These are phyloP conservation scores for Hepsetus odoe DNA, from an alignment of 2,113 vertebrate genomes.

Conservation along the genomic window DNA sequence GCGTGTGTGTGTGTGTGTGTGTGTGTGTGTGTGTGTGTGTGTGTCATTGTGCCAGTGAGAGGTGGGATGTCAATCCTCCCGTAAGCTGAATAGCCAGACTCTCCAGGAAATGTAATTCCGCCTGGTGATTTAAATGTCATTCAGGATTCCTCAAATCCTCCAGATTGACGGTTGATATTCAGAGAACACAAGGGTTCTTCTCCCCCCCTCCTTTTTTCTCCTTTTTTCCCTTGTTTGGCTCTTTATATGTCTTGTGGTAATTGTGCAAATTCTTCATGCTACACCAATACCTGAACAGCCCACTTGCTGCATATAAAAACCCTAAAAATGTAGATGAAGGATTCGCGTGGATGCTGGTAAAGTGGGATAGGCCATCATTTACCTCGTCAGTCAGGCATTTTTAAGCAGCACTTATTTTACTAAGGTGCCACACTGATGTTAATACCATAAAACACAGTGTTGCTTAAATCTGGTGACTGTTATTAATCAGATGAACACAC, in stretches of 20 bases:
- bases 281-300: not conserved
- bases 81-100: slow-evolving; percentile 21
- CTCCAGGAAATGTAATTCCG: slow-evolving; percentile 41
- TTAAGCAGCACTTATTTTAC: too few species aligned
- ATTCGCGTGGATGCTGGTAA: not conserved
- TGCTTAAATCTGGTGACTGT: too few species aligned
- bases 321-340: not conserved
- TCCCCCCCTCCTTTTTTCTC: too few species aligned
- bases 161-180: slow-evolving; percentile 58
- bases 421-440: too few species aligned
- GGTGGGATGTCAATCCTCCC: slow-evolving; percentile 9
- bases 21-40: slow-evolving; percentile 17
- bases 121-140: slow-evolving; percentile 61
- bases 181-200: slow-evolving; percentile 46
- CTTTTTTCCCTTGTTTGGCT: not conserved
- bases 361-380: not conserved
- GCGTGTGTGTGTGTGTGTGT: slow-evolving; percentile 23
- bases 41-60: not conserved
- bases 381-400: not conserved
- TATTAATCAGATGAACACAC: too few species aligned
- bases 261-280: slow-evolving; percentile 7
- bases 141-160: slow-evolving; percentile 42
- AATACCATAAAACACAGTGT: too few species aligned
- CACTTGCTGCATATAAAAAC: not conserved
- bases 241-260: not conserved